Conservation (phyloP, 2,888 invertebrate species). For the Napeogenes sylphis region DNA sequence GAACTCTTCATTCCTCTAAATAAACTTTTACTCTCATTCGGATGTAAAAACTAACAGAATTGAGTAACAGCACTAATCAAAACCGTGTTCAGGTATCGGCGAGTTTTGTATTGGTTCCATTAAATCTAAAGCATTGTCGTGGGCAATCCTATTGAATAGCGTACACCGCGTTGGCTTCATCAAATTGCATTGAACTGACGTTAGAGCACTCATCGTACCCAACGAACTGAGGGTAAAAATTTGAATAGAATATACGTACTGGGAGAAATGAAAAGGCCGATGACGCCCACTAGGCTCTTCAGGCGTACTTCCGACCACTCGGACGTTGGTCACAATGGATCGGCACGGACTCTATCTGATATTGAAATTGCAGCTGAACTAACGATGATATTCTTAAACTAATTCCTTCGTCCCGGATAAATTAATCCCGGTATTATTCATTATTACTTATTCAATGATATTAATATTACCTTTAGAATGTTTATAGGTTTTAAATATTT, state of each 20-base stretch:
- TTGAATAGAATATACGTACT: slow-evolving; percentile 69
- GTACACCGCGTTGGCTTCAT: slow-evolving; percentile 66
- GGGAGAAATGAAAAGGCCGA: slow-evolving; percentile 48
- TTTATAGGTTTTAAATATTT: too few species aligned
- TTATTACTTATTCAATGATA: too few species aligned
- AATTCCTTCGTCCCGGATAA: slow-evolving; percentile 11
- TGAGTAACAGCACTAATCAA: slow-evolving; percentile 32
- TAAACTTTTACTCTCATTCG: neutral
- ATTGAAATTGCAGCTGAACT: slow-evolving; percentile 68
- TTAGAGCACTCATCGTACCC: slow-evolving; percentile 67
- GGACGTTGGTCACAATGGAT: slow-evolving; percentile 61
- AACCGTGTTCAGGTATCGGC: slow-evolving; percentile 36
- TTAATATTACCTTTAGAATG: too few species aligned
- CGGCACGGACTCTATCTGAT: slow-evolving; percentile 61
- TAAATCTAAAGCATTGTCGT: slow-evolving; percentile 68
- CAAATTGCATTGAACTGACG: slow-evolving; percentile 74
- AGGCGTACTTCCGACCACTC: slow-evolving; percentile 66
- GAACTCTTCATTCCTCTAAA: too few species aligned
- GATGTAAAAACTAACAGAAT: slow-evolving; percentile 11
- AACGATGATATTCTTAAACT: slow-evolving; percentile 42
- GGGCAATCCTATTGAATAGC: slow-evolving; percentile 67
- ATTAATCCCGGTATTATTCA: slow-evolving; percentile 8
- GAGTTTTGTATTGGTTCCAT: slow-evolving; percentile 62
- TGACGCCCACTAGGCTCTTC: slow-evolving; percentile 51
- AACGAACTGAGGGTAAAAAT: slow-evolving; percentile 69